A percentile compares a stretch with the other conserved stretches of the same genome.
Conservation (phyloP, 1,140 invertebrate genomes). For the Panulirus ornatus region DNA sequence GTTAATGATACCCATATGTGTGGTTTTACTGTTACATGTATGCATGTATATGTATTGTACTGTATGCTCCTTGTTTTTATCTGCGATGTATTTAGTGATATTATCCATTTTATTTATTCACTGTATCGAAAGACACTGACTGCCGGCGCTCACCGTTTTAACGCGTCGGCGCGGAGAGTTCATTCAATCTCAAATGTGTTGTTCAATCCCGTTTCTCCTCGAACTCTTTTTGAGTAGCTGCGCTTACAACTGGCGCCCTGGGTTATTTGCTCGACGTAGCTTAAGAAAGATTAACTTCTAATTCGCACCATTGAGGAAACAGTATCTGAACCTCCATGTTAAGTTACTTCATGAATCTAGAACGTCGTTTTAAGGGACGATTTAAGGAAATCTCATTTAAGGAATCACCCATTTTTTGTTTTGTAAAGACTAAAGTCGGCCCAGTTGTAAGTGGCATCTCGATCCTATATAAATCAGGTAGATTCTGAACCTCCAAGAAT, state of each 20-base stretch:
- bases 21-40: too few relatives aligned
- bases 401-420: too few relatives aligned
- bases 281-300: too few relatives aligned
- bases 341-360: too few relatives aligned
- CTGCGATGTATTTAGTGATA: slow-evolving; percentile 31
- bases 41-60: not conserved
- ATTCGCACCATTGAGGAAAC: too few relatives aligned
- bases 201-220: too few relatives aligned
- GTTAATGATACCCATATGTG: too few relatives aligned
- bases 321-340: too few relatives aligned
- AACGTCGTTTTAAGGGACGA: too few relatives aligned
- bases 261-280: not conserved
- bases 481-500: not conserved
- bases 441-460: not conserved
- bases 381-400: too few relatives aligned
- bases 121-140: slow-evolving; percentile 15
- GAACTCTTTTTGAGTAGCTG: not conserved
- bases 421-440: not conserved
- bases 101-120: slow-evolving; percentile 32
- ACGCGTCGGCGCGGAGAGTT: not conserved
- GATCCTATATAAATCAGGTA: slow-evolving; percentile 29
- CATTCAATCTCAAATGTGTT: not conserved
- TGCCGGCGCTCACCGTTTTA: not conserved
- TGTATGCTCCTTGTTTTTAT: slow-evolving; percentile 6
- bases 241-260: not conserved